A percentile compares a stretch with the other conserved stretches of the same genome.
phyloP scores from a whole-genome alignment of 2,888 invertebrate species.

The Meandrusa payeni region DNA sequence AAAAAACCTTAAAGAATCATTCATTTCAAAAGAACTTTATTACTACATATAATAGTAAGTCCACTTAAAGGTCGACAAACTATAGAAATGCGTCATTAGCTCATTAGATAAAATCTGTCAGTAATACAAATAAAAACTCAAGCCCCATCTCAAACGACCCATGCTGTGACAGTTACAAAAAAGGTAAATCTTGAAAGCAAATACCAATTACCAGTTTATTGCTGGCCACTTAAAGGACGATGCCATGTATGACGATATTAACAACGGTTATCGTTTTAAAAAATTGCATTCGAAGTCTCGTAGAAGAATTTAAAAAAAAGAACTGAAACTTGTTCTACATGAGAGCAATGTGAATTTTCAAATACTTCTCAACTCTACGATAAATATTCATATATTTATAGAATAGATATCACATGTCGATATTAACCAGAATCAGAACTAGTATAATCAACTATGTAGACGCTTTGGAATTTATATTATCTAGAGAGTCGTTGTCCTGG shows the following conservation, averaged over 20 bases:
- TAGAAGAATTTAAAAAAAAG: constrained; percentile 10
- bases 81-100: too few species aligned
- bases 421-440: constrained; percentile 2
- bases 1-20: too few species aligned
- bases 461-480: constrained; percentile 21
- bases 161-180: too few species aligned
- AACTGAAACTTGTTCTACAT: constrained; percentile 11
- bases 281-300: constrained; percentile 10
- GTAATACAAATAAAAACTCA: too few species aligned
- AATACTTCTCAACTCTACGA: not conserved
- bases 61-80: too few species aligned
- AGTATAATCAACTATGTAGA: constrained; percentile 18
- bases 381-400: constrained; percentile 10
- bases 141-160: too few species aligned
- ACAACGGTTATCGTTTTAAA: constrained; percentile 2
- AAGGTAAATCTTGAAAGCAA: constrained; percentile 5
- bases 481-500: constrained; percentile 19
- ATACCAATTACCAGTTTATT: constrained; percentile 8
- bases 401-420: not conserved
- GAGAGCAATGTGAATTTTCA: not conserved
- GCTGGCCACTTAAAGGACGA: constrained; percentile 11
- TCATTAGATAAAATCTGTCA: too few species aligned
- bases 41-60: too few species aligned
- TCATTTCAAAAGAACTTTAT: too few species aligned
- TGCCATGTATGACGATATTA: constrained; percentile 8